Conservation (phyloP, 2,113 vertebrate species). For the Boulengeromyrus knoepffleri region DNA sequence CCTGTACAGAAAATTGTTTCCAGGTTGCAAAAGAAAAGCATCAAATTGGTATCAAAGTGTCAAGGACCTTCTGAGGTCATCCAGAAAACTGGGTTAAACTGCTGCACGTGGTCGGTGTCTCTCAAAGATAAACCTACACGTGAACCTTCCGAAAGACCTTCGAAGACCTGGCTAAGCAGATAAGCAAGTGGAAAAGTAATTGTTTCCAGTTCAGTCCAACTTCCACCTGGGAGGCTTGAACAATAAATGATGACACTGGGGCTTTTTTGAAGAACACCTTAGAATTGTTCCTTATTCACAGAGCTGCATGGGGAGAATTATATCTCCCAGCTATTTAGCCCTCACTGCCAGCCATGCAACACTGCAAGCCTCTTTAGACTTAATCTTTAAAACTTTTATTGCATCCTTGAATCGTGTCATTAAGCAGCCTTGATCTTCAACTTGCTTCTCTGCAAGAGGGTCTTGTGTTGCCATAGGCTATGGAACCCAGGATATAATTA, state of each 20-base stretch:
- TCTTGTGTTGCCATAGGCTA: not conserved
- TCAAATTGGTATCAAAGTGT: not conserved
- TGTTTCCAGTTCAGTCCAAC: not conserved
- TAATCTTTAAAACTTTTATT: constrained; percentile 30
- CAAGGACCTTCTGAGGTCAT: not conserved
- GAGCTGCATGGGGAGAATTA: constrained; percentile 14
- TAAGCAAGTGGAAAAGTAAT: not conserved
- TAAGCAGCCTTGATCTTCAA: constrained; percentile 19
- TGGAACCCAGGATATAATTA: not conserved
- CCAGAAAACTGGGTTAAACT: not conserved
- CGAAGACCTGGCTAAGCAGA: not conserved
- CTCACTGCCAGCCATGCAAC: constrained; percentile 13
- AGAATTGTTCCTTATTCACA: not conserved
- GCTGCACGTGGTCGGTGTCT: not conserved
- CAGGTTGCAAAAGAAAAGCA: not conserved
- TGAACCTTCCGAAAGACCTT: not conserved
- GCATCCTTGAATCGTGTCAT: constrained; percentile 31
- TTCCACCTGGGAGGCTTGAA: not conserved
- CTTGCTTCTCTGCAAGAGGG: not conserved
- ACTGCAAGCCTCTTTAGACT: not conserved
- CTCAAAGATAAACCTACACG: not conserved
- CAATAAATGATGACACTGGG: not conserved
- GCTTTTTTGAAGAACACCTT: not conserved
- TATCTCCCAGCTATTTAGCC: constrained; percentile 15
- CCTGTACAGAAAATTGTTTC: not conserved